Conservation (phyloP, 1,140 invertebrate species). For the Amyelois transitella region DNA sequence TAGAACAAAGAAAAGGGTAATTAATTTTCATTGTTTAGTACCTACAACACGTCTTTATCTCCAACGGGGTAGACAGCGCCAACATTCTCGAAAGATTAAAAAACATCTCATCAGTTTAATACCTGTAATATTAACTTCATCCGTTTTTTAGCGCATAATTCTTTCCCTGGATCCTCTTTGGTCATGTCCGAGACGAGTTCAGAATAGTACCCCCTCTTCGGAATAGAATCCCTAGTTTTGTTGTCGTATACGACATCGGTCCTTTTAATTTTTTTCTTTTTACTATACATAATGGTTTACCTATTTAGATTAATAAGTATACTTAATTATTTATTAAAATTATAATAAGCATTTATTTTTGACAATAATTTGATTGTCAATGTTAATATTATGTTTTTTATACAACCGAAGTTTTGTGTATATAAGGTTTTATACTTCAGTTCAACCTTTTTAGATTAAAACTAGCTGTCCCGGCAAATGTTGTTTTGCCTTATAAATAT, state of each 20-base stretch:
- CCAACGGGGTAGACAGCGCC: no score
- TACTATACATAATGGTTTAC: conserved; percentile 38
- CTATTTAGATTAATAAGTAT: neutral
- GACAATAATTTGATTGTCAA: neutral
- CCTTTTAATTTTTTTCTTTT: conserved; percentile 47
- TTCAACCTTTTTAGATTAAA: no score
- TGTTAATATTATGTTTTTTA: neutral
- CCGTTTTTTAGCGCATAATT: conserved; percentile 48
- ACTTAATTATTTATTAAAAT: neutral
- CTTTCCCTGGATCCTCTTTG: conserved; percentile 42
- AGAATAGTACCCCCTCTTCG: conserved; percentile 71
- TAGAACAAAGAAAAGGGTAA: no score
- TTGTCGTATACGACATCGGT: conserved; percentile 56
- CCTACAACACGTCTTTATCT: no score
- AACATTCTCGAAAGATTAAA: no score
- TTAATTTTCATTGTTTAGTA: no score
- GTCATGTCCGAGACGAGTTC: conserved; percentile 68
- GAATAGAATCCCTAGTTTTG: conserved; percentile 38
- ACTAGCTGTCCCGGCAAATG: no score
- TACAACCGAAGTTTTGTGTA: no score
- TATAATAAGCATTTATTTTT: neutral
- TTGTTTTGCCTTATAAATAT: no score
- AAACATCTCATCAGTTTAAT: neutral
- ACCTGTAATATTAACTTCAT: conserved; percentile 60
- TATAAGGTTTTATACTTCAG: no score